These are phyloP conservation scores for Xiphophorus birchmanni DNA, from an alignment of 2,797 vertebrate species.

Conservation along the genomic window DNA sequence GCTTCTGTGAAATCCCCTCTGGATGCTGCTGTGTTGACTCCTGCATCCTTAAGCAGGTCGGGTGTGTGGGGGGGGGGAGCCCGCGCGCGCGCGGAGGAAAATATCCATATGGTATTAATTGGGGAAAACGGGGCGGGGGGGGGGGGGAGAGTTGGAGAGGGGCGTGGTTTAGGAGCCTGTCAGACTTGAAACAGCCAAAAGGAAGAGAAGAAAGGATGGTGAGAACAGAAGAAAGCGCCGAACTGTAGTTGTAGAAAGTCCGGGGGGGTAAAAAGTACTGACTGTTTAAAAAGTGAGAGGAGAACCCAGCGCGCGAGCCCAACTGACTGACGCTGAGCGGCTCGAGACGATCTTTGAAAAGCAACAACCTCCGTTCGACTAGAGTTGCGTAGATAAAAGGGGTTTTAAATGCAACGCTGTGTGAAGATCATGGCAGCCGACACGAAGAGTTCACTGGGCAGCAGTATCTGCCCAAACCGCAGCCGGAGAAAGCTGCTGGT, in stretches of 20 bases:
- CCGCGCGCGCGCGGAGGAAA: not conserved
- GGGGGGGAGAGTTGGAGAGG: slow-evolving; percentile 21
- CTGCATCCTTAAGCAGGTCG: not conserved
- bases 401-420: slow-evolving; percentile 80
- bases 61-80: not conserved
- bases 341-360: not conserved
- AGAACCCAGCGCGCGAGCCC: slow-evolving; percentile 11
- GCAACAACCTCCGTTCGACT: not conserved
- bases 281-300: not conserved
- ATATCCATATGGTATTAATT: slow-evolving; percentile 54
- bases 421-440: slow-evolving; percentile 90
- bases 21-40: not conserved
- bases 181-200: slow-evolving; percentile 1
- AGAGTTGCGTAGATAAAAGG: not conserved
- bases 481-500: slow-evolving; percentile 89
- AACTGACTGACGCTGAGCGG: slow-evolving; percentile 10
- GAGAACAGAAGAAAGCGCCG: slow-evolving; percentile 20
- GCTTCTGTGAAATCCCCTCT: not conserved
- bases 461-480: slow-evolving; percentile 84
- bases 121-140: slow-evolving; percentile 1
- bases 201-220: slow-evolving; percentile 26
- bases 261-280: not conserved
- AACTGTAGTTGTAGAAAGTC: not conserved
- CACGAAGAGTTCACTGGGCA: slow-evolving; percentile 87
- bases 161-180: slow-evolving; percentile 51